phyloP scores from a whole-genome alignment of 2,888 invertebrate species.

The Meloe dianella region DNA sequence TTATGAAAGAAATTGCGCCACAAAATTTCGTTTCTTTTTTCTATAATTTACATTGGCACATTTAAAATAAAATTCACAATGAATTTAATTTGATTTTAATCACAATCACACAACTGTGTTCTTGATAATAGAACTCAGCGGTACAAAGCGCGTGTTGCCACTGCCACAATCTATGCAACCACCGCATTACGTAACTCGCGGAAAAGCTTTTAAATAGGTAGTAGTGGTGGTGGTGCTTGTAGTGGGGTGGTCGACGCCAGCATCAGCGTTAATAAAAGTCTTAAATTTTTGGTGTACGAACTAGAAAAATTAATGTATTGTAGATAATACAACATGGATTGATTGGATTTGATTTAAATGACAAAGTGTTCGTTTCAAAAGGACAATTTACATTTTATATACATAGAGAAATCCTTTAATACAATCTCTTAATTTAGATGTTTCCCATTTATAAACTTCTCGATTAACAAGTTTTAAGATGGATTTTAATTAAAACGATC shows the following conservation, averaged over 20 bases:
- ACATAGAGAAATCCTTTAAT: neutral
- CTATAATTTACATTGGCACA: neutral
- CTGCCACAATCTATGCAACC: constrained; percentile 37
- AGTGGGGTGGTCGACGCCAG: constrained; percentile 32
- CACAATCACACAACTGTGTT: no score
- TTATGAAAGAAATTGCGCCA: neutral
- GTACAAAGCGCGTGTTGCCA: constrained; percentile 37
- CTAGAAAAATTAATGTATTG: no score
- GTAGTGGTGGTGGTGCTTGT: constrained; percentile 34
- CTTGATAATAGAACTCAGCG: no score
- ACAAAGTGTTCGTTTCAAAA: neutral
- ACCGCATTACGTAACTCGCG: constrained; percentile 49
- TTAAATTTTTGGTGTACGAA: no score
- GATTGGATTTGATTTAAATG: neutral
- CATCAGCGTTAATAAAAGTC: no score
- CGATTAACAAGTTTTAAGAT: neutral
- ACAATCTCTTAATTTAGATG: constrained; percentile 2
- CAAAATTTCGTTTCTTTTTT: neutral
- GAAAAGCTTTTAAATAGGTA: constrained; percentile 20
- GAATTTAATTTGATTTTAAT: no score
- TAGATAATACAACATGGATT: no score
- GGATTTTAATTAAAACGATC: neutral
- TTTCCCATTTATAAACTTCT: neutral
- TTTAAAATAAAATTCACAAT: neutral
- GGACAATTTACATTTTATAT: neutral